These are phyloP conservation scores for Emydura subglobosa DNA, from an alignment of 2,113 vertebrate genomes.

Conservation along the genomic window DNA sequence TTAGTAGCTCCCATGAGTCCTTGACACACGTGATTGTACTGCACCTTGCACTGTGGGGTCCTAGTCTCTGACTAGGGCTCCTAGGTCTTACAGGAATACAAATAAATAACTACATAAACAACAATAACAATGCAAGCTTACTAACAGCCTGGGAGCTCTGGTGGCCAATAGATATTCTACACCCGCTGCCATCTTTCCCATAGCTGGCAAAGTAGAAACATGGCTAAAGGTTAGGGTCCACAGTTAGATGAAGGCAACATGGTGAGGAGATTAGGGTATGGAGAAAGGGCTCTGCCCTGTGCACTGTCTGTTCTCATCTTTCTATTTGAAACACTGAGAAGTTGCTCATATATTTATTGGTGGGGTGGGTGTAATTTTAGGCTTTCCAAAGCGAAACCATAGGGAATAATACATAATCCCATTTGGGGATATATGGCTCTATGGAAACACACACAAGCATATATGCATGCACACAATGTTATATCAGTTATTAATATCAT, in stretches of 20 bases:
- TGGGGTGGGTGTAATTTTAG: too few relatives aligned
- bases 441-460: too few relatives aligned
- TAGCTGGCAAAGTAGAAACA: neutral
- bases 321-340: neutral
- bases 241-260: neutral
- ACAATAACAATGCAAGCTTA: neutral
- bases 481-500: too few relatives aligned
- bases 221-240: neutral
- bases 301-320: neutral
- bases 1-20: neutral
- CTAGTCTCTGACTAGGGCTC: neutral
- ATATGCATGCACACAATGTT: too few relatives aligned
- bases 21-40: neutral
- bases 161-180: neutral
- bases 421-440: neutral
- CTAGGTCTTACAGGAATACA: neutral
- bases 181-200: accelerated
- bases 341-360: too few relatives aligned
- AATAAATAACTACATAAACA: neutral
- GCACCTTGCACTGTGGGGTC: neutral
- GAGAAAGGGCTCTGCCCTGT: neutral
- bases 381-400: too few relatives aligned
- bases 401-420: too few relatives aligned
- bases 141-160: accelerated
- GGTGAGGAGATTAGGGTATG: neutral